Percentiles rank a stretch among this genome's conserved stretches.
phyloP scores from a whole-genome alignment of 2,797 vertebrate genomes.

The Peromyscus nudipes region DNA sequence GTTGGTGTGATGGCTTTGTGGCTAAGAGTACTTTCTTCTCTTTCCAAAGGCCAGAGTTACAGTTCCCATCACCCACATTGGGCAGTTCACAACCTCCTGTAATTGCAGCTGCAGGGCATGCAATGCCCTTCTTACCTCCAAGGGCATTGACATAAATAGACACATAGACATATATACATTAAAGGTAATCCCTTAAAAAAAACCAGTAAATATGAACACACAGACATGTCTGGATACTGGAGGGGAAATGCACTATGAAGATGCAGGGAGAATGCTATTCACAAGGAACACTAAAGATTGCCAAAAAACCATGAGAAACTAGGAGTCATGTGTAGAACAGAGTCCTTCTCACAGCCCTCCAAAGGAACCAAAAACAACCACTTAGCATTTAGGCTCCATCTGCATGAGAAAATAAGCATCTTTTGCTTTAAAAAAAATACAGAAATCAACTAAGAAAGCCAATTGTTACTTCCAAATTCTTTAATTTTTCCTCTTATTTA shows the following conservation, averaged over 20 bases:
- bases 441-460: background rate
- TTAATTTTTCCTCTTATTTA: background rate
- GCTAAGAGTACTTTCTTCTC: no score
- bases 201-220: background rate
- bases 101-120: background rate
- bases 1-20: background rate
- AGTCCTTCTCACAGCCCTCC: background rate
- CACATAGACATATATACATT: background rate
- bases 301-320: background rate
- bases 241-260: background rate
- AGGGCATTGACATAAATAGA: background rate
- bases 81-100: background rate
- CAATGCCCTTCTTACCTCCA: background rate
- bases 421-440: background rate
- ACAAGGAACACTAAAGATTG: background rate
- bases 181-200: background rate
- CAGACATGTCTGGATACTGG: background rate
- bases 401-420: background rate
- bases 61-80: background rate
- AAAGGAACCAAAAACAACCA: background rate
- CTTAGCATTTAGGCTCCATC: background rate
- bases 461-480: background rate
- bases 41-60: background rate
- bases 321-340: no score
- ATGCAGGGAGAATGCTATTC: background rate